Base-by-base conservation (phyloP, 1,140 invertebrate genomes). In the Aculops lycopersici region DNA sequence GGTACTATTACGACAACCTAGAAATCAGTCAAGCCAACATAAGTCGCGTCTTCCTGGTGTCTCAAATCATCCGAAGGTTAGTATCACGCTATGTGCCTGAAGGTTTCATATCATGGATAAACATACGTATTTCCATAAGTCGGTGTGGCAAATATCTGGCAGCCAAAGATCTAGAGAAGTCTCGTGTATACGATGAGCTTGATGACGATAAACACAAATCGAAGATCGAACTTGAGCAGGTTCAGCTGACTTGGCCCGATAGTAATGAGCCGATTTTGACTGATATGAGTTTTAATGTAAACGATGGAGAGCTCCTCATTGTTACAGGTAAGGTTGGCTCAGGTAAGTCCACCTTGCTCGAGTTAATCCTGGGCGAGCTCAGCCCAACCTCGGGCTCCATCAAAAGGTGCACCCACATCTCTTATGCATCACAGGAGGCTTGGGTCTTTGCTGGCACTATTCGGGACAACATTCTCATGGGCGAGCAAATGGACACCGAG, bases 281-380 rank as follows among this genome's bases (percentile, higher is more conserved):
- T 4, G 19, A 43, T 20, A 43, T 43, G n/a, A 16, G 21, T 4
- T 20, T 44, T 18, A 13, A 43, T 14, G 5, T 45, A 15, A 17
- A 43, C 14, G 18, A 31, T 12, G 43, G 43, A 3, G 36, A 45
- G 21, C 20, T 45, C 5, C n/a, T 45, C 3, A n/a, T 35, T 2
- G 17, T 45, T 24, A 31, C 39, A 14, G 43, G 43, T 13, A 31
- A 35, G 2, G 35, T 45, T 17, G 43, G 41, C 16, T 24, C 36
- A 5, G 42, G 42, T n/a, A 45, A 45, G 17, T 63, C 61, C n/a
- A 63, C 64, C 2, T 48, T 68, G 3, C 45, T 67, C 0, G 56
- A 59, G 3, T 60, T 65, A 4, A 47, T 67, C 16, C 48, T 67
- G 1, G 65, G 65, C 15, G 58, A 61, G 43, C 55, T 63, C 53